Base-by-base conservation (phyloP, 2,797 vertebrate species). In the Thalassophryne amazonica region DNA sequence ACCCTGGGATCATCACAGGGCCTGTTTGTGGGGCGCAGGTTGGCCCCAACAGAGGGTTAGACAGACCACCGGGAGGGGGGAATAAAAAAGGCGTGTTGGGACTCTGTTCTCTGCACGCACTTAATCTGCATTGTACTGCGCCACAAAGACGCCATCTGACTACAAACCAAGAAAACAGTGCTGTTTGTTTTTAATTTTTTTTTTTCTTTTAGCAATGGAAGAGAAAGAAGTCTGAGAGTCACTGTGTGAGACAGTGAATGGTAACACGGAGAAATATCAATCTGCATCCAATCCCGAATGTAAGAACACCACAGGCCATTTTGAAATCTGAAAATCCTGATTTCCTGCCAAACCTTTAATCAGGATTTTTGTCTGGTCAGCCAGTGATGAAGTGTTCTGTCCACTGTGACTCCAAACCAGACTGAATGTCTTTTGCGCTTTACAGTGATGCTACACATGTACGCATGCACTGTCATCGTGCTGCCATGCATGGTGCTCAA, bases 91-190 rank as follows among this genome's bases (percentile, higher is more conserved):
- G 18, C 22, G 41, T 70, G 50, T 68, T n/a, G n/a, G n/a, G 39
- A 75, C 74, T 78, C 69, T 74, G 52, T 76, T 48, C 49, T 63
- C 38, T 16, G 73, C 80, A 83, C 61, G 53, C 77, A 81, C 56
- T 47, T 48, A 72, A 48, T 69, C 70, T 32, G 35, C 68, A 40
- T 27, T n/a, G n/a, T n/a, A n/a, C n/a, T n/a, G n/a, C n/a, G n/a
- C n/a, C n/a, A n/a, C n/a, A n/a, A n/a, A n/a, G n/a, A n/a, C n/a
- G n/a, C n/a, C n/a, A n/a, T n/a, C n/a, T n/a, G n/a, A n/a, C n/a
- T n/a, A n/a, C n/a, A n/a, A n/a, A 24, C 24, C 24, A 60, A n/a
- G 65, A 39, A 69, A 50, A 24, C 5, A 46, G 35, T 23, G 20
- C 61, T 79, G 43, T 47, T 73, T 16, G 38, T 32, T 54, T 69